phyloP scores from a whole-genome alignment of 1,140 invertebrate genomes.

The Chionoecetes opilio region DNA sequence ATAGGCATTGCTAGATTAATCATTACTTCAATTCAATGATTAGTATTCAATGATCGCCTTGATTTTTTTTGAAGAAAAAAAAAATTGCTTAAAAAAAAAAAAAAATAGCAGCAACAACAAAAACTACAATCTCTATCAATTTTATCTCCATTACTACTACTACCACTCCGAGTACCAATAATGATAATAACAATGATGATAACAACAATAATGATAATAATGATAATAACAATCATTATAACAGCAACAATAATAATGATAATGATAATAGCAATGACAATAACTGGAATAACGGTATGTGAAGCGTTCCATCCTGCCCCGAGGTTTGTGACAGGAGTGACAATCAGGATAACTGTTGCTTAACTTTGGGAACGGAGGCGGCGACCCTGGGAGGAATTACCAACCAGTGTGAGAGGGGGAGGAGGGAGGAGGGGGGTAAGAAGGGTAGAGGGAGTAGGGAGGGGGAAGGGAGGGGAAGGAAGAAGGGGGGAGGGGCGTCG shows the following conservation, averaged over 20 bases:
- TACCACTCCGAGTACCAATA: not conserved
- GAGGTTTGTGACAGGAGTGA: not conserved
- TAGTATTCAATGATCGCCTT: too few species aligned
- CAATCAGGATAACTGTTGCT: not conserved
- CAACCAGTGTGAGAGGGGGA: not conserved
- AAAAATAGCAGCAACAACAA: too few species aligned
- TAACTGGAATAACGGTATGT: not conserved
- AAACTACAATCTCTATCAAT: not conserved
- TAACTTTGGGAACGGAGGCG: not conserved
- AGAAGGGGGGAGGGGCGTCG: not conserved
- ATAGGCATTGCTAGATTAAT: too few species aligned
- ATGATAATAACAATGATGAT: too few species aligned
- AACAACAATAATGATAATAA: too few species aligned
- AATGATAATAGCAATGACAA: too few species aligned
- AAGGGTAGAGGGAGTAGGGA: not conserved
- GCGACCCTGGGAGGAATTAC: not conserved
- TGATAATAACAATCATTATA: too few species aligned
- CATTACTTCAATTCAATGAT: too few species aligned
- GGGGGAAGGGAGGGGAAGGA: not conserved
- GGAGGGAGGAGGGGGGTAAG: too few species aligned
- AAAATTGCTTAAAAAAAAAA: too few species aligned
- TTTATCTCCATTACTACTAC: not conserved
- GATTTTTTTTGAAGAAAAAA: too few species aligned
- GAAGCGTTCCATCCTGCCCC: not conserved
- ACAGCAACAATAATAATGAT: too few species aligned